Conservation (phyloP, 2,113 vertebrate species). For the Equus quagga region DNA sequence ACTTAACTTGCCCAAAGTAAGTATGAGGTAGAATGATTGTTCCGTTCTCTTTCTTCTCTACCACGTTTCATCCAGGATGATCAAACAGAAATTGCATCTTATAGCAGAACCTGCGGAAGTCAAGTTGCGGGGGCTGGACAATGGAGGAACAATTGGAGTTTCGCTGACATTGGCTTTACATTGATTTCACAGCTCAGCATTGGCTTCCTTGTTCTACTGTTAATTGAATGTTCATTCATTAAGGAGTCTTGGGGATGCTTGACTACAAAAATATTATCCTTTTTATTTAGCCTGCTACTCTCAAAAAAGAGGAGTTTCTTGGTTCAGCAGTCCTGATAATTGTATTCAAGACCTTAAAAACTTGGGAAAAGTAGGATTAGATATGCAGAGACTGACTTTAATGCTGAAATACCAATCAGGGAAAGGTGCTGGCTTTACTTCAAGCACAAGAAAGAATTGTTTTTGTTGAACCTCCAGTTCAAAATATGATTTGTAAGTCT, state of each 20-base stretch:
- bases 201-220: background rate
- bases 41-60: background rate
- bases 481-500: background rate
- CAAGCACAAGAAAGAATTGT: background rate
- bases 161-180: background rate
- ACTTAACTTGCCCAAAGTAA: background rate
- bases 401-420: slow-evolving; percentile 16
- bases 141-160: background rate
- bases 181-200: background rate
- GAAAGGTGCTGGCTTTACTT: slow-evolving; percentile 26
- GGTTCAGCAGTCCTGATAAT: background rate
- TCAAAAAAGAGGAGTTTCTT: slow-evolving; percentile 52
- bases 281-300: background rate
- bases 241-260: background rate
- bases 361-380: slow-evolving; percentile 18
- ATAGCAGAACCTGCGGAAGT: background rate
- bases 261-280: background rate
- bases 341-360: slow-evolving; percentile 40
- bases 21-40: background rate
- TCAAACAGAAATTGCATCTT: background rate
- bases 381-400: slow-evolving; percentile 38
- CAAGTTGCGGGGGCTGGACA: background rate
- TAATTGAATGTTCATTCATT: background rate
- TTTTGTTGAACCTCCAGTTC: slow-evolving; percentile 25
- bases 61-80: background rate